These are phyloP conservation scores for Drosophila borealis DNA, from an alignment of 2,888 invertebrate species.

Conservation along the genomic window DNA sequence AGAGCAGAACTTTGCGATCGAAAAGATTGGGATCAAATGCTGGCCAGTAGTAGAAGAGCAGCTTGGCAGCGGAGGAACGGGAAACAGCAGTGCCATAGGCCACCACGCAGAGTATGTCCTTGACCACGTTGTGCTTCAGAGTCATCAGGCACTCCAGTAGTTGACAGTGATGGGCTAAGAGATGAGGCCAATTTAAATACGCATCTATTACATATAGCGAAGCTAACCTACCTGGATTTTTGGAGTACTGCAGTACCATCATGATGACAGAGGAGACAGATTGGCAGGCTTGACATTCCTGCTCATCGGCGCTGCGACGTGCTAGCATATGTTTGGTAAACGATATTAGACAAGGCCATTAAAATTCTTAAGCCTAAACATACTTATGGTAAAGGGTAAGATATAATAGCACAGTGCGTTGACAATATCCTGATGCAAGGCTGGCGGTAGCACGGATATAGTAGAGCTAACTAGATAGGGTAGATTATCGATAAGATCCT, in stretches of 20 bases:
- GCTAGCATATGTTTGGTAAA: conserved; percentile 84
- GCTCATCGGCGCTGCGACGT: conserved; percentile 89
- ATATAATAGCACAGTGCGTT: conserved; percentile 98
- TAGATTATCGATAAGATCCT: conserved; percentile 97
- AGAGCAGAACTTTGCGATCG: conserved; percentile 94
- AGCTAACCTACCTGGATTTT: conserved; percentile 90
- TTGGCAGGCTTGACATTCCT: conserved; percentile 92
- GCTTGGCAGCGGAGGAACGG: conserved; percentile 96
- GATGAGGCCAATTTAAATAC: neutral
- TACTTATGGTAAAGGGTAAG: conserved; percentile 97
- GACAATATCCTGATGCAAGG: conserved; percentile 97
- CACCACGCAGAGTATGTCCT: conserved; percentile 97
- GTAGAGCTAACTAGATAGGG: conserved; percentile 97
- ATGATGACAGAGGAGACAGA: conserved; percentile 97
- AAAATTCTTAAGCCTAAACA: conserved; percentile 78
- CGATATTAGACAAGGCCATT: neutral
- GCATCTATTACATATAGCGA: too few species aligned
- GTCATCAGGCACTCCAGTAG: conserved; percentile 98
- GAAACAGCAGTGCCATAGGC: conserved; percentile 98
- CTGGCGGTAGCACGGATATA: conserved; percentile 95
- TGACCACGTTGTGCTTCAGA: conserved; percentile 94
- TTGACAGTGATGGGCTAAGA: conserved; percentile 96
- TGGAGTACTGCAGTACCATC: conserved; percentile 98
- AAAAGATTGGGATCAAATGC: conserved; percentile 97
- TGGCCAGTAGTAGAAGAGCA: conserved; percentile 99